Percentiles rank a stretch among this genome's conserved stretches.
Conservation (phyloP, 1,140 invertebrate species). For the Neodiprion virginianus region DNA sequence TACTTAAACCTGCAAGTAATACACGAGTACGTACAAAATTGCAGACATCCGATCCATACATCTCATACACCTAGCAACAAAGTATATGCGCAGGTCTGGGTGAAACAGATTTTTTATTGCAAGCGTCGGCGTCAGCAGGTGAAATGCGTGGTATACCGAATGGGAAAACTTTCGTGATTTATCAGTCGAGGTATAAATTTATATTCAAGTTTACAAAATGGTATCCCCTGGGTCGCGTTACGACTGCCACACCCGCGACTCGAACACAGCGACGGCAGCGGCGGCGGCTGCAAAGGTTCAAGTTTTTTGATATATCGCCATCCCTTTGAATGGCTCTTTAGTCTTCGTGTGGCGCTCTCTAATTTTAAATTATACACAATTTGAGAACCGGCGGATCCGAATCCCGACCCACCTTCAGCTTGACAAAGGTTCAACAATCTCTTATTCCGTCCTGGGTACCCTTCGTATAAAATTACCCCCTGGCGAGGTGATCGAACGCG, state of each 20-base stretch:
- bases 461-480: too few relatives aligned
- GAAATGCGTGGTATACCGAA: slow-evolving; percentile 1
- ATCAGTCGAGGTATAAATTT: slow-evolving; percentile 3
- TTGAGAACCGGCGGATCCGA: too few relatives aligned
- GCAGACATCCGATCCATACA: too few relatives aligned
- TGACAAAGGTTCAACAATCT: too few relatives aligned
- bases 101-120: not conserved
- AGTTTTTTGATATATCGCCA: not conserved
- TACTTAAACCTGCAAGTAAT: too few relatives aligned
- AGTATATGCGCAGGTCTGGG: too few relatives aligned
- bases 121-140: not conserved
- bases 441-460: too few relatives aligned
- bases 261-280: not conserved
- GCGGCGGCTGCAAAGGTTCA: not conserved
- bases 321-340: slow-evolving; percentile 7
- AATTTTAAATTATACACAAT: not conserved
- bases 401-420: too few relatives aligned
- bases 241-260: not conserved
- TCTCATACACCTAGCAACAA: too few relatives aligned
- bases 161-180: slow-evolving; percentile 7
- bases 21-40: too few relatives aligned
- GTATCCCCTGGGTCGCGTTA: slow-evolving; percentile 6
- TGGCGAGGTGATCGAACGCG: too few relatives aligned
- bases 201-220: slow-evolving; percentile 8
- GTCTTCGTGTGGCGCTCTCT: not conserved